A percentile compares a stretch with the other conserved stretches of the same genome.
phyloP scores from a whole-genome alignment of 2,113 vertebrate genomes.

The Coturnix japonica region DNA sequence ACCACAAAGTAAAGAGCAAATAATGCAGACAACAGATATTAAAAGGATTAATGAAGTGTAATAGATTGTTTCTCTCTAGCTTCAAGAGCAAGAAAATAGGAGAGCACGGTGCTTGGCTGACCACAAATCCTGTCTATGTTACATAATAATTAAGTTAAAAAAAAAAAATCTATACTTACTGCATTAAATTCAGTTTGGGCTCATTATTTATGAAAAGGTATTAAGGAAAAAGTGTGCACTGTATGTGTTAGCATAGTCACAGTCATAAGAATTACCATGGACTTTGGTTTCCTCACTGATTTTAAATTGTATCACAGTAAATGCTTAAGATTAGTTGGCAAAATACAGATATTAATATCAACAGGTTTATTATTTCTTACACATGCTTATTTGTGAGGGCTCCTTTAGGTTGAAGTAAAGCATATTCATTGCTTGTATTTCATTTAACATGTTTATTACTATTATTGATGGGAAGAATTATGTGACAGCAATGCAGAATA shows the following conservation, averaged over 20 bases:
- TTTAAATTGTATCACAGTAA: constrained; percentile 18
- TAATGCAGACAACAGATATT: constrained; percentile 52
- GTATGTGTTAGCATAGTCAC: not conserved
- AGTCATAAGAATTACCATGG: not conserved
- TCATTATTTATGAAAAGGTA: constrained; percentile 8
- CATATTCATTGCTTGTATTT: constrained; percentile 2
- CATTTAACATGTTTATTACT: not conserved
- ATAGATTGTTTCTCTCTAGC: constrained; percentile 14
- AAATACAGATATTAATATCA: constrained; percentile 8
- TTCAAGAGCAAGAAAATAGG: constrained; percentile 13
- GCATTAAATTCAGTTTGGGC: constrained; percentile 5
- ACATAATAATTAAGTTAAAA: not conserved
- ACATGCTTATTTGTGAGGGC: constrained; percentile 29
- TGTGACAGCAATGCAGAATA: constrained; percentile 5
- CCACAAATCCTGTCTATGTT: not conserved
- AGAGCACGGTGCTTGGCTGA: not conserved
- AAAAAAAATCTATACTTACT: constrained; percentile 8
- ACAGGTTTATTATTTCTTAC: constrained; percentile 26
- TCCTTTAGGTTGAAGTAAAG: not conserved
- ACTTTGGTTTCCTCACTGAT: not conserved
- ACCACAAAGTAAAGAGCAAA: constrained; percentile 39
- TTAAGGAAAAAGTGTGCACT: not conserved
- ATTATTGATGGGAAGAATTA: constrained; percentile 49
- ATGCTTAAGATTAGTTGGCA: not conserved
- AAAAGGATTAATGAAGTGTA: constrained; percentile 52